Base-by-base conservation (phyloP, 2,888 invertebrate genomes). In the Conops quadrifasciatus region DNA sequence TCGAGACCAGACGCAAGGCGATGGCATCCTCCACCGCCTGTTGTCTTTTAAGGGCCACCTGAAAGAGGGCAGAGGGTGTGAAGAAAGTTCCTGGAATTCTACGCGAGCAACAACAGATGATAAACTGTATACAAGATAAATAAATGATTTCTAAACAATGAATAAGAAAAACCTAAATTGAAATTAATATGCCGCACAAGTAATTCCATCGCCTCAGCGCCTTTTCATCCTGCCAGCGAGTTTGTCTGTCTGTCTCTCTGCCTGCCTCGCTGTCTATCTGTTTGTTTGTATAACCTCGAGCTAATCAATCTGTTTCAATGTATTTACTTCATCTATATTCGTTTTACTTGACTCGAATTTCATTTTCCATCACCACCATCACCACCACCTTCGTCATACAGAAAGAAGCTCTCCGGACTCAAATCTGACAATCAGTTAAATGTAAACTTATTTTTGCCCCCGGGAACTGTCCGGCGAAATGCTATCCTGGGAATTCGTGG, bases 21-120 rank as follows among this genome's bases (percentile, higher is more conserved):
- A 97, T 96, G 70, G 96, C 96, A 83, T 98, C 97, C 87, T 98
- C 97, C 0, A 97, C 97, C 0, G 97, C 97, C 87, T 98, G 97
- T 84, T 97, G 97, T 16, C 98, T 89, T 87, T 98, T 98, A 71
- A 98, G 85, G 2, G 98, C 97, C 28, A 98, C 96, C 95, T 96
- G 58, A 28, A 36, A 15, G 21, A 36, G 49, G 13, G 28, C 43
- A 51, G 28, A 43, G 5, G 47, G 49, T n/a, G 56, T 67, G 53
- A 13, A 67, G 13, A 30, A 30, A 51, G 28, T 71, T 43, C 26
- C 7, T 36, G 67, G 56, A 71, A 60, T 51, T 45, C 36, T 28
- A 63, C 51, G 51, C 47, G 60, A 70, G 59, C 43, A 51, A n/a
- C 63, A 67, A 72, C 49, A 64, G 58, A n/a, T n/a, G n/a, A n/a